A percentile compares a stretch with the other conserved stretches of the same genome.
Conservation (phyloP, 2,888 invertebrate genomes). For the Doris montereyensis region DNA sequence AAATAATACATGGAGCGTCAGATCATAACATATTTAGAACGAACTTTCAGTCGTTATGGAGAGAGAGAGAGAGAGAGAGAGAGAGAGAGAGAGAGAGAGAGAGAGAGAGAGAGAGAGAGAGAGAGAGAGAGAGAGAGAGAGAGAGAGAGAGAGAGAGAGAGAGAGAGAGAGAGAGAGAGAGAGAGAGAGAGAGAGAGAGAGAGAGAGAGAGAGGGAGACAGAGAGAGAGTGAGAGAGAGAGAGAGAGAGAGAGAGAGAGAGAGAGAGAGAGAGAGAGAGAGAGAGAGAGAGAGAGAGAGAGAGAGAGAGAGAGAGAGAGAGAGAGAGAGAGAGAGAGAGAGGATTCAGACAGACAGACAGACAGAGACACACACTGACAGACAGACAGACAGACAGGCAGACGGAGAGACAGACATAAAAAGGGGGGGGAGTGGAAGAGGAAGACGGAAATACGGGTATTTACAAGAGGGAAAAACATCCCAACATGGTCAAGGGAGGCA, state of each 20-base stretch:
- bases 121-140: not conserved
- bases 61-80: too few species aligned
- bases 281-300: not conserved
- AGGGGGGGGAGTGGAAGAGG: too few species aligned
- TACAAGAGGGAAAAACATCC: too few species aligned
- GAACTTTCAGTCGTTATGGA: too few species aligned
- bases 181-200: not conserved
- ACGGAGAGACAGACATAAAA: not conserved
- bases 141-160: not conserved
- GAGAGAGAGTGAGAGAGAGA: not conserved
- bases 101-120: not conserved
- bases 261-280: not conserved
- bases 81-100: too few species aligned
- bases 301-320: not conserved
- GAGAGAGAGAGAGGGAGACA: not conserved
- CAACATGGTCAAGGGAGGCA: too few species aligned
- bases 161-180: not conserved
- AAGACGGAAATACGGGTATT: too few species aligned
- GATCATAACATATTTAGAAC: too few species aligned
- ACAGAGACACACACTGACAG: constrained; percentile 8
- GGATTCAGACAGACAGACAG: constrained; percentile 10
- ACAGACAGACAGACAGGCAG: not conserved
- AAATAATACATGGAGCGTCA: too few species aligned
- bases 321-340: not conserved
- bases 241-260: not conserved